Base-by-base conservation (phyloP, 2,797 vertebrate species). In the Bovichtus diacanthus region DNA sequence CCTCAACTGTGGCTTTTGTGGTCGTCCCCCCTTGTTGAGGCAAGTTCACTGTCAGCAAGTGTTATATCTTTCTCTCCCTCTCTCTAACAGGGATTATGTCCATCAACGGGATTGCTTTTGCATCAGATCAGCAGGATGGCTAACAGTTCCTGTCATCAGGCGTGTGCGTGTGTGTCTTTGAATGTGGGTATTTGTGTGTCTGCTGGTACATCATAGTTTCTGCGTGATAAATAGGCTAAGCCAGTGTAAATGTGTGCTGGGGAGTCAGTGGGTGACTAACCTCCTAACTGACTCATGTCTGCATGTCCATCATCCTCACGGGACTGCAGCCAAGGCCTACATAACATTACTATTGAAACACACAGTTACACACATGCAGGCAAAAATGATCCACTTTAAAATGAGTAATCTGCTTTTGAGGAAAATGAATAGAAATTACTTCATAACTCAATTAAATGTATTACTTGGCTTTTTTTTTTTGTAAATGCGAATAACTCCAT, bases 51-150 rank as follows among this genome's bases (percentile, higher is more conserved):
- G 83, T 89, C 84, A 86, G 73, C 68, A 63, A 80, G 55, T 54
- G 80, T 87, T 69, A 80, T 82, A 65, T 81, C 69, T 69, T 80
- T 36, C 55, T 25, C 55, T 13, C 43, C 7, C 38, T 23, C 74
- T 54, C 63, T 67, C 72, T 77, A 76, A 89, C 81, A 81, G 59
- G 76, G 81, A 86, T 87, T 85, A 76, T 64, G 75, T 80, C 89
- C 85, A 92, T 90, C 87, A 91, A 78, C 60, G 47, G 79, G 79
- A 88, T 90, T 90, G 85, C 80, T 88, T 90, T 83, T 88, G 81
- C 84, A 85, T 89, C 73, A 85, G 74, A 88, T 88, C 81, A 87
- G 60, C 76, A 59, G 71, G 63, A 65, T 46, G 16, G 53, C 81
- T 84, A 83, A 88, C 87, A 25, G 62, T 74, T 71, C 61, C 41